Conservation (phyloP, 1,140 invertebrate species). For the Phymastichus coffea region DNA sequence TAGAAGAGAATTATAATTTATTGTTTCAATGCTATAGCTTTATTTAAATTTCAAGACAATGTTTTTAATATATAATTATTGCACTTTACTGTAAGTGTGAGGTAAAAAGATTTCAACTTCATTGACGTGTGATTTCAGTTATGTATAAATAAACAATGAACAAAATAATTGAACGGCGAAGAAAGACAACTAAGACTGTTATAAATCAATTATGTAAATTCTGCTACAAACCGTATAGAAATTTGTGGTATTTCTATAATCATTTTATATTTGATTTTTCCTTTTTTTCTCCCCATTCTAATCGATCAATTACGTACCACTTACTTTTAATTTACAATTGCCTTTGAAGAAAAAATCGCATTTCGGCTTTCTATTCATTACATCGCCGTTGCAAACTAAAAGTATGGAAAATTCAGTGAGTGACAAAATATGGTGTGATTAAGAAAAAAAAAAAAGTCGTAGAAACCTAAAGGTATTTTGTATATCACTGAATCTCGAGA, state of each 20-base stretch:
- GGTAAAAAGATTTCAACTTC: neutral
- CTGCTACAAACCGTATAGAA: neutral
- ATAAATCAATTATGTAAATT: slow-evolving; percentile 22
- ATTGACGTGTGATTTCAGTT: no score
- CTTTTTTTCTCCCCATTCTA: no score
- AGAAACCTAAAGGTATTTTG: slow-evolving; percentile 34
- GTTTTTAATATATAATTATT: neutral
- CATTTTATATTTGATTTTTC: no score
- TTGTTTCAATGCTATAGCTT: neutral
- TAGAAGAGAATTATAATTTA: no score
- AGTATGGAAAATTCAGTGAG: no score
- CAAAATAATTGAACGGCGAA: slow-evolving; percentile 4
- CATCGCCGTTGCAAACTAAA: no score
- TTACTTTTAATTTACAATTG: no score
- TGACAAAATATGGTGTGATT: slow-evolving; percentile 25
- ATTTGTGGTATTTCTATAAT: slow-evolving; percentile 13
- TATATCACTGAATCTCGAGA: slow-evolving; percentile 38
- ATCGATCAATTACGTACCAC: slow-evolving; percentile 14
- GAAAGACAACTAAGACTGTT: slow-evolving; percentile 25
- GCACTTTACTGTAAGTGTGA: slow-evolving; percentile 3
- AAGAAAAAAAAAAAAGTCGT: slow-evolving; percentile 24
- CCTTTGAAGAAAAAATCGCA: slow-evolving; percentile 17
- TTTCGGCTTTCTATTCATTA: slow-evolving; percentile 26
- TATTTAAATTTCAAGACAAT: neutral
- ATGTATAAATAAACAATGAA: no score